Conservation (phyloP, 1,140 invertebrate species). For the Eriosoma lanigerum region DNA sequence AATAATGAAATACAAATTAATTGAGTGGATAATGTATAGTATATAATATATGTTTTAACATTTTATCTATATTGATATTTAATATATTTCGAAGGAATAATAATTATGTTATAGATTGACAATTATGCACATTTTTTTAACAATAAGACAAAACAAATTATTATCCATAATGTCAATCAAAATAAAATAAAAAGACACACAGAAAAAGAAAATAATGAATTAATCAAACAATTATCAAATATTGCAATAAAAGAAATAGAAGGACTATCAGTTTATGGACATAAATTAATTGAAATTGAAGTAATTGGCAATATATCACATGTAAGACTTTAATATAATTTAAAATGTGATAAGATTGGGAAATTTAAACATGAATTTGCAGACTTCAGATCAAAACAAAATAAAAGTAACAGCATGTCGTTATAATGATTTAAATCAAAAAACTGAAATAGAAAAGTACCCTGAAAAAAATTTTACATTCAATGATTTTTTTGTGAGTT, state of each 20-base stretch:
- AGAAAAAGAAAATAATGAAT: background rate
- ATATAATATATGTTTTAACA: no score
- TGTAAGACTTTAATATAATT: constrained; percentile 2
- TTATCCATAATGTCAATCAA: background rate
- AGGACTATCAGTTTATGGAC: background rate
- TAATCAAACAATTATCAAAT: background rate
- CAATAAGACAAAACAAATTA: background rate
- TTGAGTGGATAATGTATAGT: no score
- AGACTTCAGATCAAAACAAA: background rate
- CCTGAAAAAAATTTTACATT: background rate
- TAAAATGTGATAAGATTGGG: background rate
- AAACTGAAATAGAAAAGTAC: background rate
- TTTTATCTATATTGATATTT: no score
- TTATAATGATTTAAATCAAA: constrained; percentile 32
- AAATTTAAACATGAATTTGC: background rate
- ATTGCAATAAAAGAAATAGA: background rate
- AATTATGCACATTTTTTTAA: background rate
- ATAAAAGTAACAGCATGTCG: constrained; percentile 9
- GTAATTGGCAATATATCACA: background rate
- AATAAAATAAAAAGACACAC: background rate
- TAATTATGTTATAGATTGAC: constrained; percentile 2
- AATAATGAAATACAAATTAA: no score
- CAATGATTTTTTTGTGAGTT: constrained; percentile 7
- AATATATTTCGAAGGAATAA: no score
- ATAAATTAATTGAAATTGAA: constrained; percentile 4